Evolutionary conservation across 2,888 invertebrate genomes (phyloP).

Genomic region (Hypolimnas misippus): DNA sequence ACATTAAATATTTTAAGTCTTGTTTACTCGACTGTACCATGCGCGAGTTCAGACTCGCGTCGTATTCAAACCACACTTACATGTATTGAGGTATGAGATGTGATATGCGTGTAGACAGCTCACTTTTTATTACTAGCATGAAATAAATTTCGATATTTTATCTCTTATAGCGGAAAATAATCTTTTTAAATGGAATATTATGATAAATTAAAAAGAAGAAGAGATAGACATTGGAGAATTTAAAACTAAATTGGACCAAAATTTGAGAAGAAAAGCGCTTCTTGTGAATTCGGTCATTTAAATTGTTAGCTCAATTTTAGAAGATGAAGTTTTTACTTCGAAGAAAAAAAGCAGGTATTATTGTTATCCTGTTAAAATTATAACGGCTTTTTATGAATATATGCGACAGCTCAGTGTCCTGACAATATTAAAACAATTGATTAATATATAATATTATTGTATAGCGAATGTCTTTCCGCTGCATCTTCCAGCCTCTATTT

Average conservation of each 20-base stretch:
- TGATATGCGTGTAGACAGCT: no score
- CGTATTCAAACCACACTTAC: no score
- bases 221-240: conserved; percentile 13
- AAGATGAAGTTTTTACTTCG: background rate
- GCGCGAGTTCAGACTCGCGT: no score
- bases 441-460: conserved; percentile 18
- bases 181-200: no score
- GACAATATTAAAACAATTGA: conserved; percentile 24
- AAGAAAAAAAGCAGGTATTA: background rate
- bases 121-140: no score
- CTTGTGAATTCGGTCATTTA: background rate
- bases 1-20: no score
- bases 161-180: no score
- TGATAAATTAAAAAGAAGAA: background rate
- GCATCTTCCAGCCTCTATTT: conserved; percentile 13
- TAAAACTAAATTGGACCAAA: conserved; percentile 29
- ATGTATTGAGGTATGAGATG: no score
- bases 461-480: background rate
- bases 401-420: conserved; percentile 1
- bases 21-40: no score
- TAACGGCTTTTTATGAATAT: background rate
- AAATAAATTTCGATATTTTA: no score
- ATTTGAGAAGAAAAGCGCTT: conserved; percentile 7
- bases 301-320: background rate
- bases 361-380: background rate